Evolutionary conservation across 2,888 invertebrate species (phyloP).

Genomic region (Thymelicus sylvestris): DNA sequence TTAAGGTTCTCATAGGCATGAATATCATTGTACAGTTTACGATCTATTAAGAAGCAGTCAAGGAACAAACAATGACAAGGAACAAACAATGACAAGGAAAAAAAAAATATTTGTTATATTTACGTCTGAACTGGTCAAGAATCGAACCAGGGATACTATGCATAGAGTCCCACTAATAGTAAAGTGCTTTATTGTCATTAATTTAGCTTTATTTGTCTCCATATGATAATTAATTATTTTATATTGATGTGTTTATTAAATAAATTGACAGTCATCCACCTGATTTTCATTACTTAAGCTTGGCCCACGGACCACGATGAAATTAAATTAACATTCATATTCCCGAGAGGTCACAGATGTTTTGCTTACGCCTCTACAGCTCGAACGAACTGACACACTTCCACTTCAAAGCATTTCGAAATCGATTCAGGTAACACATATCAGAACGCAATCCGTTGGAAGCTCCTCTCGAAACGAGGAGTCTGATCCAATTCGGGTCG

Average conservation of each 20-base stretch:
- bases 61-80: no score
- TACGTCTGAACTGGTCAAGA: no score
- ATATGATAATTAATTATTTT: neutral
- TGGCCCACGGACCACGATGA: neutral
- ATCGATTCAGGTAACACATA: conserved; percentile 10
- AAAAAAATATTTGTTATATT: no score
- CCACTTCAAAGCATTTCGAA: conserved; percentile 5
- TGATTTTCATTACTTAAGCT: neutral
- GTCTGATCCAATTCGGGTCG: conserved; percentile 11
- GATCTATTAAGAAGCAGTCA: no score
- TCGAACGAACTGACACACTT: conserved; percentile 2
- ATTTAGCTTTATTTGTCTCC: no score
- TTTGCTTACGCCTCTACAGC: neutral
- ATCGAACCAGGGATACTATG: neutral
- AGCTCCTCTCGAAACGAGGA: conserved; percentile 18
- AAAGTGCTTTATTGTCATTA: no score
- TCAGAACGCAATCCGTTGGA: conserved; percentile 6
- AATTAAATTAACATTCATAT: conserved; percentile 2
- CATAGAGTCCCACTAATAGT: no score
- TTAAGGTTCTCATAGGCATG: no score
- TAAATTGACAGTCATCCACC: neutral
- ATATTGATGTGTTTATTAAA: neutral
- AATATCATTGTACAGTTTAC: no score
- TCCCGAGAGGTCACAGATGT: conserved; percentile 5
- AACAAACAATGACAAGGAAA: no score